Conservation (phyloP, 2,888 invertebrate species). For the Athalia rosae region DNA sequence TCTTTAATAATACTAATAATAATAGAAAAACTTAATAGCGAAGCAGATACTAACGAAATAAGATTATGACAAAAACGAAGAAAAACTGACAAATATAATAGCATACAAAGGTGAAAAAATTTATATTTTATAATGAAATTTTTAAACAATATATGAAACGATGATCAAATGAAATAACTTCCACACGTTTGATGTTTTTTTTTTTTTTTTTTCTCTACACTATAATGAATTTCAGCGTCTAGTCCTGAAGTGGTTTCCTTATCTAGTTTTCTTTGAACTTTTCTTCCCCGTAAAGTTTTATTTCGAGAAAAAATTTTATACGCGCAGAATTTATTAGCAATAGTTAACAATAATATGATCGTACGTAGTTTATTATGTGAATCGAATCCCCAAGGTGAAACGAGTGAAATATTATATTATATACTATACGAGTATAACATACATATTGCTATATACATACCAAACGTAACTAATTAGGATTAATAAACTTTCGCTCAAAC, state of each 20-base stretch:
- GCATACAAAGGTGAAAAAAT: not conserved
- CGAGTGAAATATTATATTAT: not conserved
- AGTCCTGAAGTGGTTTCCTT: slow-evolving; percentile 12
- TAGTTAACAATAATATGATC: not conserved
- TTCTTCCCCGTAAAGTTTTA: not conserved
- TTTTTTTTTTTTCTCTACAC: not conserved
- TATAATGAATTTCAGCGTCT: slow-evolving; percentile 20
- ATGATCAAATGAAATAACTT: not conserved
- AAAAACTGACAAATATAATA: slow-evolving; percentile 3
- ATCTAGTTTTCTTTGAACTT: not conserved
- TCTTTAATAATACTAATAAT: slow-evolving; percentile 10
- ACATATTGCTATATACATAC: slow-evolving; percentile 2
- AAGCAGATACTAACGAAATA: not conserved
- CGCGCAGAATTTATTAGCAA: not conserved
- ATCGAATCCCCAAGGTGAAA: slow-evolving; percentile 29
- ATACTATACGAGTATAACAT: not conserved
- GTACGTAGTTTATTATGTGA: not conserved
- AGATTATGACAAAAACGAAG: not conserved
- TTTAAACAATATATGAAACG: not conserved
- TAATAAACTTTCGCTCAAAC: slow-evolving; percentile 39
- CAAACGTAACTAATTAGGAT: slow-evolving; percentile 22
- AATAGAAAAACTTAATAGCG: not conserved
- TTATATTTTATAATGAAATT: too few species aligned
- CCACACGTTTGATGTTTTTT: not conserved
- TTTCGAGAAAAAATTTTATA: slow-evolving; percentile 19